Percentiles rank a stretch among this genome's conserved stretches.
Conservation (phyloP, 2,888 invertebrate genomes). For the Dastarcus helophoroides region DNA sequence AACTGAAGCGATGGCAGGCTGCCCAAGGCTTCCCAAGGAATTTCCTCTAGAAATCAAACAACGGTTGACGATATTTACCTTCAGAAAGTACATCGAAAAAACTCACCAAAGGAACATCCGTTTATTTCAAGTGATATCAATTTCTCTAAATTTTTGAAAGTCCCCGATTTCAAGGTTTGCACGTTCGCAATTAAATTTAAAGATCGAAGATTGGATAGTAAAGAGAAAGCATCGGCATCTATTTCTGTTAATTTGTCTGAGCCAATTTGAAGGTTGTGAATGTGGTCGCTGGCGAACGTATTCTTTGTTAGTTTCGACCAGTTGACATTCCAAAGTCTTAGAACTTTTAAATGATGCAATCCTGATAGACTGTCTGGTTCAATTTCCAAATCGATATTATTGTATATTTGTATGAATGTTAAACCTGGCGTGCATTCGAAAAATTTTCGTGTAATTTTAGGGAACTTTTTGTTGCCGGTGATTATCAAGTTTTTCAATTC, state of each 20-base stretch:
- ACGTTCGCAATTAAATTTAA: too few relatives aligned
- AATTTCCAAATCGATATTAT: conserved; percentile 4
- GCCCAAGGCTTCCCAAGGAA: too few relatives aligned
- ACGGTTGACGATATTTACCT: too few relatives aligned
- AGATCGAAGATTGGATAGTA: conserved; percentile 3
- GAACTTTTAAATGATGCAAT: conserved; percentile 4
- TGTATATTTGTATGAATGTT: conserved; percentile 1
- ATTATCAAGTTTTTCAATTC: conserved; percentile 4
- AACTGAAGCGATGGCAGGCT: too few relatives aligned
- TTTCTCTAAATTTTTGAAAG: too few relatives aligned
- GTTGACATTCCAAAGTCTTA: conserved; percentile 4
- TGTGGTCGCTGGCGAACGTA: conserved; percentile 7
- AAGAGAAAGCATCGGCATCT: conserved; percentile 9
- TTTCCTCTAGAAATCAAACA: too few relatives aligned
- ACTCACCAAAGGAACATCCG: too few relatives aligned
- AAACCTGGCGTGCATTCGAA: conserved; percentile 8
- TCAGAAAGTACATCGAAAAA: too few relatives aligned
- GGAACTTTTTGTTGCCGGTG: conserved; percentile 7
- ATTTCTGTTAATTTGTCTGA: conserved; percentile 6
- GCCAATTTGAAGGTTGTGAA: conserved; percentile 6
- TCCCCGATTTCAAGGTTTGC: too few relatives aligned
- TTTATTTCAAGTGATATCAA: too few relatives aligned
- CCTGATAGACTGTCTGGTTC: conserved; percentile 6
- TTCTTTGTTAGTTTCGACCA: conserved; percentile 7
- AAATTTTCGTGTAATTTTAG: conserved; percentile 7